These are phyloP conservation scores for Mormyrus lacerda DNA, from an alignment of 2,113 vertebrate genomes.

Conservation along the genomic window DNA sequence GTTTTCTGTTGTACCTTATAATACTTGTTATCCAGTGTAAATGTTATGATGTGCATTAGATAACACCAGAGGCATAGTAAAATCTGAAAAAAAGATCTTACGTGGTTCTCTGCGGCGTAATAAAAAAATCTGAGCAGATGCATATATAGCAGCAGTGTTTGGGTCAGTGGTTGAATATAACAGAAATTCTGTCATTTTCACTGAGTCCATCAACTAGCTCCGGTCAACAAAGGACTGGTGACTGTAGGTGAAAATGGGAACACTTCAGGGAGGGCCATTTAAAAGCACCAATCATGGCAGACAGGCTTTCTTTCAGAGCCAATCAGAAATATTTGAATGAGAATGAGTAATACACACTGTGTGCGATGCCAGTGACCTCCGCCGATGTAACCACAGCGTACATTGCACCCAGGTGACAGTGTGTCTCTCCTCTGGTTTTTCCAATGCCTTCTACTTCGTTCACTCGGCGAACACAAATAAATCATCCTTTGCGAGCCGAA, in stretches of 20 bases:
- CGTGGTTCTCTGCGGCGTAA: background rate
- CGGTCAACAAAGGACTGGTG: background rate
- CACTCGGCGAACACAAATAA: background rate
- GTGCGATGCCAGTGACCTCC: background rate
- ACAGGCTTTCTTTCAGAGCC: background rate
- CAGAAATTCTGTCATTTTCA: background rate
- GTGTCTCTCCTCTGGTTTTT: background rate
- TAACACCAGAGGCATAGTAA: background rate
- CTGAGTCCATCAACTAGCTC: background rate
- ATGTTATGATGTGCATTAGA: background rate
- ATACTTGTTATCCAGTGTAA: background rate
- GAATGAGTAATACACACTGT: background rate
- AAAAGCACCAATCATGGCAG: background rate
- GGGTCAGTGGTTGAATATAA: background rate
- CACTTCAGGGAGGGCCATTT: background rate
- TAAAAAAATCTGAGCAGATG: background rate
- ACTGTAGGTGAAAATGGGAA: background rate
- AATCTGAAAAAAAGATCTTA: background rate
- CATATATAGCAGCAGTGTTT: background rate
- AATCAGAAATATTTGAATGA: background rate
- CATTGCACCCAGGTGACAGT: background rate
- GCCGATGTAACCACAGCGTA: background rate
- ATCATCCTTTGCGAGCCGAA: background rate
- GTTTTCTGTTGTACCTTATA: slow-evolving; percentile 28
- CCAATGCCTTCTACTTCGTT: background rate